Evolutionary conservation across 2,113 vertebrate species (phyloP).

Genomic region (Rhabdornis inornatus): DNA sequence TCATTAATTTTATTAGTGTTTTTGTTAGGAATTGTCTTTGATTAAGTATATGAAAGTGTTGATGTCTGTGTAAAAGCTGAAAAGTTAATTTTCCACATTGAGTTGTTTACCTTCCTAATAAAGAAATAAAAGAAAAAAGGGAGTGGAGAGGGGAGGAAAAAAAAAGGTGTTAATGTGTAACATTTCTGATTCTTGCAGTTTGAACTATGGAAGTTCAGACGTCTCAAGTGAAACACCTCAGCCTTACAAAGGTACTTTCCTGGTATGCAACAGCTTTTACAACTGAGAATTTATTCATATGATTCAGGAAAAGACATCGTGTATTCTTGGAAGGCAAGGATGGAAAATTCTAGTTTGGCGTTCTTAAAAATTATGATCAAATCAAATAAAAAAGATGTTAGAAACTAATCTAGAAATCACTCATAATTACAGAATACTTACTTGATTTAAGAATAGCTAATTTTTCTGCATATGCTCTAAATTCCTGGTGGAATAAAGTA

Average conservation of each 20-base stretch:
- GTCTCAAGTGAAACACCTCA: neutral
- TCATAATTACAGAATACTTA: neutral
- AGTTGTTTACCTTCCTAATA: neutral
- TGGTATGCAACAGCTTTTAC: neutral
- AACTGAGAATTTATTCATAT: neutral
- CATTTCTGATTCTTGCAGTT: neutral
- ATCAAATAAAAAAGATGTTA: neutral
- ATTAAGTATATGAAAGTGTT: neutral
- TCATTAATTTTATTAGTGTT: neutral
- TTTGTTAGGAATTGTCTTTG: neutral
- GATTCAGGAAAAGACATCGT: neutral
- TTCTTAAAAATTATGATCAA: neutral
- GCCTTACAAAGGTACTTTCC: neutral
- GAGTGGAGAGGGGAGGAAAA: fast-evolving
- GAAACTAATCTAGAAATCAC: neutral
- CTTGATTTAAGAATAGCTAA: neutral
- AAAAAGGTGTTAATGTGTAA: neutral
- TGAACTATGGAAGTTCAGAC: neutral
- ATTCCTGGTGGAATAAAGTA: neutral
- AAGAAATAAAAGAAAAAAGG: neutral
- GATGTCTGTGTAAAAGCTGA: neutral
- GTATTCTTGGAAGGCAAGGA: neutral
- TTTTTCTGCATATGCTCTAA: neutral
- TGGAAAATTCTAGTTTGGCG: neutral
- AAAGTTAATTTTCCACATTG: neutral